phyloP scores from a whole-genome alignment of 1,140 invertebrate species.

The Drosophila bipectinata region DNA sequence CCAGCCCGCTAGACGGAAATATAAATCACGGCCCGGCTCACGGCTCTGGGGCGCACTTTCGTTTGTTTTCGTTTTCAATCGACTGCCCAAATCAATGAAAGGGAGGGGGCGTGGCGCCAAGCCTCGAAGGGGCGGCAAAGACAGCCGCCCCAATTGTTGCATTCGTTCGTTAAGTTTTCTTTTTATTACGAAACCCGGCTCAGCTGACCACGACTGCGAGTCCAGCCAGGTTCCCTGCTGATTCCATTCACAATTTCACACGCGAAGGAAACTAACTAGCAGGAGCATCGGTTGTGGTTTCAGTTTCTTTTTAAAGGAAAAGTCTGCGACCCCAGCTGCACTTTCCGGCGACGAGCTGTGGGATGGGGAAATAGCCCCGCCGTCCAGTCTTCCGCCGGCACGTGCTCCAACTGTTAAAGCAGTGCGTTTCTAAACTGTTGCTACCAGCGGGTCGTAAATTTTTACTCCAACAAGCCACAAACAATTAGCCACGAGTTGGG shows the following conservation, averaged over 20 bases:
- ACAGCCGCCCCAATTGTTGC: constrained; percentile 25
- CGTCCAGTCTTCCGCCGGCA: neutral
- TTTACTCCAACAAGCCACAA: constrained; percentile 10
- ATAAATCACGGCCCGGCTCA: constrained; percentile 41
- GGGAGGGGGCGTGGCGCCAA: constrained; percentile 22
- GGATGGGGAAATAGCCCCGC: neutral
- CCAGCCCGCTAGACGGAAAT: constrained; percentile 31
- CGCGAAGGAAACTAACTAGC: constrained; percentile 32
- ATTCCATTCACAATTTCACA: constrained; percentile 28
- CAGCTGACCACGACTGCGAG: constrained; percentile 15
- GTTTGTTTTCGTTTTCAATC: constrained; percentile 50
- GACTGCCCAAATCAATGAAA: constrained; percentile 48
- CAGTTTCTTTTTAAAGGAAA: constrained; percentile 51
- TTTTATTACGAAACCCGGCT: constrained; percentile 36
- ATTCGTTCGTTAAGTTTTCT: constrained; percentile 18
- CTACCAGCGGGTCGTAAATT: constrained; percentile 6
- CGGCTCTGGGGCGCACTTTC: constrained; percentile 18
- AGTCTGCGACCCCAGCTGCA: constrained; percentile 13
- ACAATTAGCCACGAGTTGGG: constrained; percentile 8
- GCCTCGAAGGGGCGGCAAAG: constrained; percentile 8
- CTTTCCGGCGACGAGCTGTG: constrained; percentile 40
- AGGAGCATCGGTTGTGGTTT: constrained; percentile 11
- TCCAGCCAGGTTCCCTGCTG: neutral
- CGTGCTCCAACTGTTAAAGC: neutral
- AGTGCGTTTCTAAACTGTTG: neutral